Percentiles rank a stretch among this genome's conserved stretches.
phyloP scores from a whole-genome alignment of 2,888 invertebrate genomes.

The Melinaea menophilus region DNA sequence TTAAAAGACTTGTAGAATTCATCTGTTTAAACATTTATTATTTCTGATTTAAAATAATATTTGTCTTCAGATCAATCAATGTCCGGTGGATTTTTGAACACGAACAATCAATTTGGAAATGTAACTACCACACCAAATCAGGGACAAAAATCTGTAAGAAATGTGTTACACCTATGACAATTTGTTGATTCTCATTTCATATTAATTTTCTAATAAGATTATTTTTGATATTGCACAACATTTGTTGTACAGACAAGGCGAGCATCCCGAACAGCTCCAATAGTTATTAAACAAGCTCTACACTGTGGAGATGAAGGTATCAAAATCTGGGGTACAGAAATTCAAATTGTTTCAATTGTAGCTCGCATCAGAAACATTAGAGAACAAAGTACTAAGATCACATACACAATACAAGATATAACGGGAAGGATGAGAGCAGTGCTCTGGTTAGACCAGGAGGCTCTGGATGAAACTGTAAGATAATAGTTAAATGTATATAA shows the following conservation, averaged over 20 bases:
- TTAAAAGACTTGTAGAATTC: conserved; percentile 5
- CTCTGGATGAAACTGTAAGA: conserved; percentile 70
- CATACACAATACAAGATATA: conserved; percentile 73
- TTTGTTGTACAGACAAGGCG: conserved; percentile 51
- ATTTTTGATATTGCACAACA: too few species aligned
- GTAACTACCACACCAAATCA: conserved; percentile 63
- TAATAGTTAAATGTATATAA: conserved; percentile 6
- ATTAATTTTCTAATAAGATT: background rate
- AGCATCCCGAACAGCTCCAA: conserved; percentile 69
- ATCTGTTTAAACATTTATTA: background rate
- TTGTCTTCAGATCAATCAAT: conserved; percentile 63
- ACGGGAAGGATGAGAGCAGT: conserved; percentile 73
- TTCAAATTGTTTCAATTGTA: conserved; percentile 67
- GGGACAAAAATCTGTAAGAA: conserved; percentile 60
- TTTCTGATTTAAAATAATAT: conserved; percentile 5
- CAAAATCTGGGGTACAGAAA: conserved; percentile 73
- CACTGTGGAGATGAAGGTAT: conserved; percentile 70
- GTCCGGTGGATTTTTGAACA: conserved; percentile 69
- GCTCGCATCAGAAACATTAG: conserved; percentile 65
- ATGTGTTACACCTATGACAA: background rate
- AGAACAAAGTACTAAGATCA: conserved; percentile 72
- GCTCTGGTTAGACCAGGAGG: conserved; percentile 70
- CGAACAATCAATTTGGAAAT: conserved; percentile 69
- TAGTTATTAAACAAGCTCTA: conserved; percentile 70
- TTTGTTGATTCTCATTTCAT: background rate